Evolutionary conservation across 2,113 vertebrate genomes (phyloP), one percentile per base, ranked within the genome.

Genomic region (Tenebrosternarchus preto): DNA sequence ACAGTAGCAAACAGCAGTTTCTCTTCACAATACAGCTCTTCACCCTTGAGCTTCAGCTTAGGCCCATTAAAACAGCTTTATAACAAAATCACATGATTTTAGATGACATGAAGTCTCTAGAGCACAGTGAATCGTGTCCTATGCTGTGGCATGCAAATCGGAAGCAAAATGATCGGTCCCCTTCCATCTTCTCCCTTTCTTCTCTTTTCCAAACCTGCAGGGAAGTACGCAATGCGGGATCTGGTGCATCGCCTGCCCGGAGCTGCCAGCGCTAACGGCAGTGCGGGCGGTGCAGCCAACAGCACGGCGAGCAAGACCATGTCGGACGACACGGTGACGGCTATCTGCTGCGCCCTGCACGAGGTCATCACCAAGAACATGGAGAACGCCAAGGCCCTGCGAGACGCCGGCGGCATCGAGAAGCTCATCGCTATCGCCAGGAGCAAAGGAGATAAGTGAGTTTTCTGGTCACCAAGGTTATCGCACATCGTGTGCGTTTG

Each of bases 331-430:
- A 99, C 97, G 0, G 95, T 99, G 74, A 99, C 97, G 67, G 97
- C 97, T 20, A 95, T 99, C 89, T 99, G 98, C 93, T 99, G 98
- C 70, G 97, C 98, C 39, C 94, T 99, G 80, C 97, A 99, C 0
- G 98, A 99, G 92, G 97, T 99, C 89, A 99, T 99, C 91, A 99
- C 96, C 89, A 99, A 99, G 93, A 99, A 99, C 90, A 99, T 99
- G 97, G 98, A 99, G 92, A 99, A 99, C 2, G 95, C 98, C 93
- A 99, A 99, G 94, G 97, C 96, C 89, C 95, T 99, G 90, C 94
- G 97, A 27, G 98, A 99, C 36, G 95, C 98, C 0, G 97, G 97
- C 0, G 98, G 98, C 87, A 98, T 99, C 29, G 97, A 98, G 90
- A 99, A 99, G 91, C 91, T 99, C 87, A 96, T 99, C 59, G 95